Evolutionary conservation across 2,113 vertebrate genomes (phyloP).

Genomic region (Phylloscopus trochiloides): DNA sequence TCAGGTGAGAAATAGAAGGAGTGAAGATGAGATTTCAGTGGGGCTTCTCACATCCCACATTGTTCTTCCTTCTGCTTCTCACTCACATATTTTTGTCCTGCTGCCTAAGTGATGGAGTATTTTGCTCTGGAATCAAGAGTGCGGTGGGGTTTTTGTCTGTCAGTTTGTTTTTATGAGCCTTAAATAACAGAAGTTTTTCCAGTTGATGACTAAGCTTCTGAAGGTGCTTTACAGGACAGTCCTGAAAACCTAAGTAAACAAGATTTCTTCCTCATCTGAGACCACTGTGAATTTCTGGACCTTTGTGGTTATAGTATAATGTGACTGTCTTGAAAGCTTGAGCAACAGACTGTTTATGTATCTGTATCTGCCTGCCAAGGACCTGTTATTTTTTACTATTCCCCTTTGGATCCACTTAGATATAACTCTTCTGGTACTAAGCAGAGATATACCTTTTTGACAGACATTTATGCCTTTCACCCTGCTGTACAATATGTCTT

Average conservation of each 20-base stretch:
- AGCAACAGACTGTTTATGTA: background rate
- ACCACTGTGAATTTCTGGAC: background rate
- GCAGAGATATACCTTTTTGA: background rate
- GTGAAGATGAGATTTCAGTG: background rate
- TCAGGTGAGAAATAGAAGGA: background rate
- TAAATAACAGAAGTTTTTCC: background rate
- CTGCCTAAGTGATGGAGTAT: background rate
- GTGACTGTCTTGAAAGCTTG: background rate
- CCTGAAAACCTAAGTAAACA: background rate
- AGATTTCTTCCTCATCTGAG: background rate
- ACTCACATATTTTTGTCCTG: background rate
- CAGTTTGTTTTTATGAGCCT: background rate
- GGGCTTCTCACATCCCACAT: background rate
- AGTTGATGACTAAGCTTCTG: background rate
- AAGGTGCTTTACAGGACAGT: background rate
- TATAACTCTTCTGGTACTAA: background rate
- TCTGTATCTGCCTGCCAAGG: background rate
- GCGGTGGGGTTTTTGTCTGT: rapidly evolving
- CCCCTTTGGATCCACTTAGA: background rate
- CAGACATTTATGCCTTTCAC: background rate
- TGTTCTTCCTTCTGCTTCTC: background rate
- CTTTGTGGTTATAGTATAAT: background rate
- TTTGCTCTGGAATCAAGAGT: background rate
- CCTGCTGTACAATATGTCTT: background rate
- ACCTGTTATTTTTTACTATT: background rate